phyloP scores from a whole-genome alignment of 2,113 vertebrate species.

The Charina bottae region DNA sequence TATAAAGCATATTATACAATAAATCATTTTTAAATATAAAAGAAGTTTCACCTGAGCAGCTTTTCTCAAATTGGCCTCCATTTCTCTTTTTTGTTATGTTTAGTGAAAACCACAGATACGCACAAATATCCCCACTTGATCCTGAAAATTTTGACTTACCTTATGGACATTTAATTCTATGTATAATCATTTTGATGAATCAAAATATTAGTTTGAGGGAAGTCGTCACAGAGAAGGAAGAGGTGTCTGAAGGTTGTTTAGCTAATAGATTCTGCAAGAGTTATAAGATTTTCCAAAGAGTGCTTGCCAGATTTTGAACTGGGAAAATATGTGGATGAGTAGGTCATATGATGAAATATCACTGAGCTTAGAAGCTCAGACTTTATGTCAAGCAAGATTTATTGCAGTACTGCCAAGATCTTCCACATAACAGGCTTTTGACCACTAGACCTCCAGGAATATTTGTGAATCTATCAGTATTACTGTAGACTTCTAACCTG shows the following conservation, averaged over 20 bases:
- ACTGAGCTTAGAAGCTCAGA: background rate
- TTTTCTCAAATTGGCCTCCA: background rate
- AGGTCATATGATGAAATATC: background rate
- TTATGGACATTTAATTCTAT: background rate
- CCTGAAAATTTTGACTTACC: background rate
- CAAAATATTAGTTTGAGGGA: background rate
- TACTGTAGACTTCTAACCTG: background rate
- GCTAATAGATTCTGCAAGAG: background rate
- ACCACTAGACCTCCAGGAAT: background rate
- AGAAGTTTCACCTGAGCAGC: background rate
- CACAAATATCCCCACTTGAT: background rate
- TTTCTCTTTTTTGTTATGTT: background rate
- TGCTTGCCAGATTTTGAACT: background rate
- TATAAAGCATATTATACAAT: background rate
- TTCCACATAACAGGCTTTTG: background rate
- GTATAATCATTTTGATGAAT: background rate
- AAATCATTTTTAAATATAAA: background rate
- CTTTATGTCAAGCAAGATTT: conserved; percentile 2
- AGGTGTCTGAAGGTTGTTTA: background rate
- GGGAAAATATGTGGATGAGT: background rate
- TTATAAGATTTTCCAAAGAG: background rate
- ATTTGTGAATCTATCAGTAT: background rate
- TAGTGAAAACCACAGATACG: background rate
- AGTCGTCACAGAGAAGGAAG: too few species aligned
- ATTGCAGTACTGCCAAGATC: background rate